Conservation (phyloP, 2,113 vertebrate genomes). For the Oreochromis niloticus region DNA sequence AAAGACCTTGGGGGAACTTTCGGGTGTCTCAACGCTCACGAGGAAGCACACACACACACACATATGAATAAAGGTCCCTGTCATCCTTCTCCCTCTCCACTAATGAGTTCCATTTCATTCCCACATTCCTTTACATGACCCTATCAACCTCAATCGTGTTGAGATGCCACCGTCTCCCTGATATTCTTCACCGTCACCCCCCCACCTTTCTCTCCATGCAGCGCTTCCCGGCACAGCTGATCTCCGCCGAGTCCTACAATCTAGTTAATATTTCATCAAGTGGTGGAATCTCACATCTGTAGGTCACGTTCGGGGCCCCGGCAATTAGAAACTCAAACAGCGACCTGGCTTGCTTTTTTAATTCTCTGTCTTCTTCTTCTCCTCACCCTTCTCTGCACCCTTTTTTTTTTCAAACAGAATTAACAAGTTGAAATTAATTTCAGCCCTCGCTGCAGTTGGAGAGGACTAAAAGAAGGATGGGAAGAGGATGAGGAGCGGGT, state of each 20-base stretch:
- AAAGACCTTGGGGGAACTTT: conserved; percentile 31
- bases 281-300: conserved; percentile 56
- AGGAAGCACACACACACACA: neutral
- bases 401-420: conserved; percentile 61
- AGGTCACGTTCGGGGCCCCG: conserved; percentile 48
- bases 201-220: neutral
- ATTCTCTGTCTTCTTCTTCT: conserved; percentile 24
- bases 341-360: conserved; percentile 37
- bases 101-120: conserved; percentile 65
- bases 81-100: conserved; percentile 20
- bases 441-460: conserved; percentile 30
- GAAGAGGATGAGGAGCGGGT: neutral
- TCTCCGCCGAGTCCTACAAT: conserved; percentile 12
- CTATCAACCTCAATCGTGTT: conserved; percentile 36
- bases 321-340: conserved; percentile 66
- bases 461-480: neutral
- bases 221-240: neutral
- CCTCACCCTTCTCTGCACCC: neutral
- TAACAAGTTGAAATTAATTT: conserved; percentile 70
- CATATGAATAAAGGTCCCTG: conserved; percentile 31
- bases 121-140: conserved; percentile 54
- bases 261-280: conserved; percentile 65
- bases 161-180: neutral
- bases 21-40: neutral
- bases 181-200: neutral